Conservation (phyloP, 2,113 vertebrate species). For the Galemys pyrenaicus region DNA sequence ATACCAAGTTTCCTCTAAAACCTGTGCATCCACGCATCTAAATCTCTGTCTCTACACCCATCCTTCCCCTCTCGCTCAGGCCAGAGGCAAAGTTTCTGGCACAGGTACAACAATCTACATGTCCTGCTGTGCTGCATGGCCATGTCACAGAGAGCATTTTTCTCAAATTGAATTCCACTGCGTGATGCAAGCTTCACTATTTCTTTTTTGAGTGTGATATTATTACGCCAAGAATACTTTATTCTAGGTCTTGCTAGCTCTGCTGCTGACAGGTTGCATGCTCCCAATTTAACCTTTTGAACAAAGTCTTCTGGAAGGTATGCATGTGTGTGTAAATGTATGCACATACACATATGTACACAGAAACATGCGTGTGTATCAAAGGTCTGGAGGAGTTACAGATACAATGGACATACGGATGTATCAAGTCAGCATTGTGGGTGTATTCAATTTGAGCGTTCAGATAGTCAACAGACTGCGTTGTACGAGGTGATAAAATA, state of each 20-base stretch:
- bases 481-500: background rate
- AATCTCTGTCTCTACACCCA: background rate
- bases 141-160: background rate
- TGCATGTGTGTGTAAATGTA: no score
- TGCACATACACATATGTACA: background rate
- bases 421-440: background rate
- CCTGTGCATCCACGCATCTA: background rate
- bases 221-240: background rate
- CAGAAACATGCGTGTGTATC: background rate
- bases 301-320: background rate
- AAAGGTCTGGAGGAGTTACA: no score
- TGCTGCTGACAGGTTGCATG: background rate
- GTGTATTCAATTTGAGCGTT: background rate
- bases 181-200: background rate
- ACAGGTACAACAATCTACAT: background rate
- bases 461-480: background rate
- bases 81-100: background rate
- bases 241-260: background rate
- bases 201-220: background rate
- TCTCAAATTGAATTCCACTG: background rate
- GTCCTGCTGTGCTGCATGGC: rapidly evolving
- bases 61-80: background rate
- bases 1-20: background rate
- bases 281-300: background rate
- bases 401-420: background rate